Base-by-base conservation (phyloP, 2,888 invertebrate species). In the Crematogaster levior region DNA sequence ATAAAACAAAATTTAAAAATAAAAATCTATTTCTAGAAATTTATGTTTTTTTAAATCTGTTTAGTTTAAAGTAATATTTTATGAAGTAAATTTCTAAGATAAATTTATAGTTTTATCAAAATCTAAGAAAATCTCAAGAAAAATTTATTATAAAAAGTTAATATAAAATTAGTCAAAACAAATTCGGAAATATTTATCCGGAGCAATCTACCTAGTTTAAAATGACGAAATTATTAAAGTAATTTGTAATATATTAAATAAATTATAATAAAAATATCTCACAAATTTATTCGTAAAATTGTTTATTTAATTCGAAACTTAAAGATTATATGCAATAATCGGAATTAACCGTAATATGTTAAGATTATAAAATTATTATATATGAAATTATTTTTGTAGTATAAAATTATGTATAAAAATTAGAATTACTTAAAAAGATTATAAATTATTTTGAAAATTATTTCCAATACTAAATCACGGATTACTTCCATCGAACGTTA, bases 271-370 rank as follows among this genome's bases (percentile, higher is more conserved):
- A 68, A 77, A 43, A 21, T 77, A 70, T 70, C 56, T 68, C 18
- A 56, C 24, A 77, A 27, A 40, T 66, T 68, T 68, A 56, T 53
- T 24, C 18, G 12, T 56, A 30, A 77, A 77, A 77, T 53, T 77
- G 30, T 66, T 68, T 70, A 53, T 77, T 77, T 56, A 43, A 43
- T 77, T 53, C 12, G 7, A 77, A 70, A 77, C 53, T 77, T 30
- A 70, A 56, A 77, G 43, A 48, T 61, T 77, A 70, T 77, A 77
- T 56, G 43, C 72, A 72, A 40, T 77, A 77, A 70, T 70, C 30
- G 72, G 43, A 77, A 77, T 77, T 70, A 77, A 77, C 34, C n/a
- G n/a, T 77, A 77, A 77, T 77, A 56, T 12, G 72, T 72, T 77
- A 53, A 77, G 30, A 21, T 70, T 56, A 77, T 43, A 56, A 70